Evolutionary conservation across 2,113 vertebrate species (phyloP).

Genomic region (Seriola dumerili): DNA sequence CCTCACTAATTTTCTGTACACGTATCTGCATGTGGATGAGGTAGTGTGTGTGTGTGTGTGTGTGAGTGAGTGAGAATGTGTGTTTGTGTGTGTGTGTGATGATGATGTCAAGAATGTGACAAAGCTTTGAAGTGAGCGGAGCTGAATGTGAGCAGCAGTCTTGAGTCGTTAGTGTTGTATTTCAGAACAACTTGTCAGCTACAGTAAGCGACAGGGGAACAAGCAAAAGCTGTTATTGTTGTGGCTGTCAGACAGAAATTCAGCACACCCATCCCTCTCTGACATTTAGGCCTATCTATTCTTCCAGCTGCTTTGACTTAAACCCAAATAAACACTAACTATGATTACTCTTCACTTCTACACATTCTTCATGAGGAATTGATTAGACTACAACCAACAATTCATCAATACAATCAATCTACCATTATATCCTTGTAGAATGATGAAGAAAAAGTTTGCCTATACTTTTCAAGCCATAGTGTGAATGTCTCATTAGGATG

Average conservation of each 20-base stretch:
- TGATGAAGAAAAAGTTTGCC: neutral
- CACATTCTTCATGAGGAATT: conserved; percentile 31
- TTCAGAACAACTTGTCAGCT: conserved; percentile 65
- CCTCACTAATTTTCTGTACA: neutral
- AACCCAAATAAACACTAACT: conserved; percentile 58
- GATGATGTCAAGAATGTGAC: conserved; percentile 25
- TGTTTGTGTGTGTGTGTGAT: conserved; percentile 26
- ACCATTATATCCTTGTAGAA: neutral
- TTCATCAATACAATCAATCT: conserved; percentile 10
- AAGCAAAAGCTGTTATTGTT: conserved; percentile 69
- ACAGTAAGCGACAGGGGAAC: conserved; percentile 71
- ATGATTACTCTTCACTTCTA: conserved; percentile 36
- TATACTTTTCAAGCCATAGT: neutral
- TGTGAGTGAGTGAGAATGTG: conserved; percentile 19
- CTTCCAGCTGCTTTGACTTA: conserved; percentile 58
- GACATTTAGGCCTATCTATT: conserved; percentile 52
- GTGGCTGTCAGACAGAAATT: conserved; percentile 65
- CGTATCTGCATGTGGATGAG: conserved; percentile 20
- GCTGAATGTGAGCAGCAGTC: conserved; percentile 48
- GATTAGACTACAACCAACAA: conserved; percentile 23
- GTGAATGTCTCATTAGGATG: neutral
- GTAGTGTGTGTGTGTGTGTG: conserved; percentile 8
- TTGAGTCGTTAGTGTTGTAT: conserved; percentile 52
- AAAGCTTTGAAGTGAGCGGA: conserved; percentile 37
- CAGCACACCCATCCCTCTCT: conserved; percentile 39